phyloP scores from a whole-genome alignment of 1,140 invertebrate genomes.

The Drosophila varians region DNA sequence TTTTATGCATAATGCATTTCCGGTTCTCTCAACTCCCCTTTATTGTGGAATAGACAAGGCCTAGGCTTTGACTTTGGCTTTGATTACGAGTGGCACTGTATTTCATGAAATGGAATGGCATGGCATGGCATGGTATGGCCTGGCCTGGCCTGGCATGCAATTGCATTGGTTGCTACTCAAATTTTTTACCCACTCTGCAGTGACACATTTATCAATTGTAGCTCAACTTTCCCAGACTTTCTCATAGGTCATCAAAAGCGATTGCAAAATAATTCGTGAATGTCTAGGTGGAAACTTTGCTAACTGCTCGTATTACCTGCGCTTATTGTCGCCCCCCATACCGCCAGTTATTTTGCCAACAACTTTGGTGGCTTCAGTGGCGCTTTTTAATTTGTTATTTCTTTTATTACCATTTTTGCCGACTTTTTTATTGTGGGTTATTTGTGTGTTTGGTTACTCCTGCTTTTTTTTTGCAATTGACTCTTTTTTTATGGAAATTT shows the following conservation, averaged over 20 bases:
- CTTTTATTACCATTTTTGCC: conserved; percentile 14
- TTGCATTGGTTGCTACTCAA: conserved; percentile 16
- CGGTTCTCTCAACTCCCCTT: conserved; percentile 21
- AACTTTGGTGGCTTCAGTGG: conserved; percentile 35
- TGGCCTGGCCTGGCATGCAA: conserved; percentile 4
- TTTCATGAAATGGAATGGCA: not conserved
- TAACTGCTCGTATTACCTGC: conserved; percentile 32
- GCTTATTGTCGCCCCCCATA: conserved; percentile 10
- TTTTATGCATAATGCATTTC: conserved; percentile 34
- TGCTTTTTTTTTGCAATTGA: conserved; percentile 14
- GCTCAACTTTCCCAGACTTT: conserved; percentile 46
- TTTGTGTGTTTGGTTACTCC: conserved; percentile 6
- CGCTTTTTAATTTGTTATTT: conserved; percentile 35
- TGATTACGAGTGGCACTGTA: conserved; percentile 33
- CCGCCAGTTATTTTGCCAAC: conserved; percentile 15
- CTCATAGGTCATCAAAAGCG: conserved; percentile 39
- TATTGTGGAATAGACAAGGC: conserved; percentile 38
- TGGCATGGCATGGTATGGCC: conserved; percentile 6
- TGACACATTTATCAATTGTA: conserved; percentile 27
- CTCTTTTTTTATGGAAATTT: conserved; percentile 27
- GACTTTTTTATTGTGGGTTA: conserved; percentile 8
- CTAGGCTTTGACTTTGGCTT: conserved; percentile 60
- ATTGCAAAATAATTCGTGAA: conserved; percentile 39
- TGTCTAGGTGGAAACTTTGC: conserved; percentile 49
- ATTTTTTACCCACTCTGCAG: conserved; percentile 22